Evolutionary conservation across 30 jellyfish, hydroid and myxozoan genomes (phyloP).

Genomic region (Hydractinia symbiolongicarpus): DNA sequence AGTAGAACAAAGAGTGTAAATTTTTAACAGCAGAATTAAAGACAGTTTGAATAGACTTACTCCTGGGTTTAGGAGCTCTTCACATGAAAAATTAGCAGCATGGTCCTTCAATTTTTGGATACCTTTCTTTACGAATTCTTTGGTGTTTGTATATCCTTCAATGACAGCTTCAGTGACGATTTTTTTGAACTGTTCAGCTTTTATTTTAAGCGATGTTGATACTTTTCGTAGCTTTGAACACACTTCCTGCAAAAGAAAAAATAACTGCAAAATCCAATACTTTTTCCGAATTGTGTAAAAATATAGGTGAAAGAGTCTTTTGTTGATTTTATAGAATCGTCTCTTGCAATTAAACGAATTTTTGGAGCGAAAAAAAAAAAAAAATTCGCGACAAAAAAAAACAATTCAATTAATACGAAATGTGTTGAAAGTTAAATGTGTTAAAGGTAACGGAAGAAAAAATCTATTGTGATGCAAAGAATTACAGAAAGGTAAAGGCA

Average conservation of each 20-base stretch:
- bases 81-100: background rate
- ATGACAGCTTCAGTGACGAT: constrained; percentile 14
- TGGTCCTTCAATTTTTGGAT: background rate
- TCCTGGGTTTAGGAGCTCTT: background rate
- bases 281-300: too few relatives aligned
- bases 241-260: background rate
- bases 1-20: background rate
- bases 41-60: background rate
- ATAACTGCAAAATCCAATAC: background rate
- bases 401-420: too few relatives aligned
- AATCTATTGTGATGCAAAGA: too few relatives aligned
- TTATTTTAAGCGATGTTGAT: background rate
- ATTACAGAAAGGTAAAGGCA: too few relatives aligned
- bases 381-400: too few relatives aligned
- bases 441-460: too few relatives aligned
- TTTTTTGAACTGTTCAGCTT: background rate
- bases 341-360: too few relatives aligned
- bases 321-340: too few relatives aligned
- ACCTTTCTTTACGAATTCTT: background rate
- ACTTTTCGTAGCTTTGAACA: constrained; percentile 1
- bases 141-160: background rate
- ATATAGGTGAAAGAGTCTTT: too few relatives aligned
- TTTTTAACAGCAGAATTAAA: too few relatives aligned
- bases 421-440: too few relatives aligned
- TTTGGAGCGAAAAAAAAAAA: too few relatives aligned